Conservation (phyloP, 2,888 invertebrate species). For the Pterostichus niger region DNA sequence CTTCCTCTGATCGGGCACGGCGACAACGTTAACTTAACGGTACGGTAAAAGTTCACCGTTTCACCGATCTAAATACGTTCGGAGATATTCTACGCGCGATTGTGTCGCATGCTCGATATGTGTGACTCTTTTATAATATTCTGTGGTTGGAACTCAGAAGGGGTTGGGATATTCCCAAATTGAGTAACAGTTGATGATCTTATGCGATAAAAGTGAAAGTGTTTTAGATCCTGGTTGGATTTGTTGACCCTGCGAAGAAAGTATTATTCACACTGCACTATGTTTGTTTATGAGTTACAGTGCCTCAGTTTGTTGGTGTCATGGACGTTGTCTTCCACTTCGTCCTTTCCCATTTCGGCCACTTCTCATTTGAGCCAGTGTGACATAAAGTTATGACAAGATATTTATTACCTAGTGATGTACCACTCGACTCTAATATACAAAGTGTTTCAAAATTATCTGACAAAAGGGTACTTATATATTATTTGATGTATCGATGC, state of each 20-base stretch:
- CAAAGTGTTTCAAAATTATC: too few relatives aligned
- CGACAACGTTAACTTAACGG: conserved; percentile 38
- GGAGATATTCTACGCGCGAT: conserved; percentile 13
- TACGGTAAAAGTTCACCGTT: conserved; percentile 31
- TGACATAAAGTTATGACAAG: too few relatives aligned
- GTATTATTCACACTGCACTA: conserved; percentile 22
- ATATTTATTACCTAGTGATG: too few relatives aligned
- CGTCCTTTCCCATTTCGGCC: not conserved
- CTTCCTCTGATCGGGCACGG: conserved; percentile 1
- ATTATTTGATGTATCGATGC: too few relatives aligned
- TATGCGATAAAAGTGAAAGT: conserved; percentile 52
- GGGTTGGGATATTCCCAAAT: conserved; percentile 53
- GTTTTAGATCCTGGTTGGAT: conserved; percentile 55
- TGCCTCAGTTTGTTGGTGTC: not conserved
- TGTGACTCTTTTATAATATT: conserved; percentile 45
- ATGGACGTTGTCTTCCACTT: not conserved
- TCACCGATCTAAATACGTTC: conserved; percentile 20
- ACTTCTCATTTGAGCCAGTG: not conserved
- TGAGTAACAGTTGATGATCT: conserved; percentile 36
- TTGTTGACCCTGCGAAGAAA: conserved; percentile 55
- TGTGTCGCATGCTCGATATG: conserved; percentile 24
- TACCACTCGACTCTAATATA: too few relatives aligned
- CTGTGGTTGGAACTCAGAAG: conserved; percentile 1
- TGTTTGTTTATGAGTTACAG: conserved; percentile 31
- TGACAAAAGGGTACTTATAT: too few relatives aligned